A percentile compares a stretch with the other conserved stretches of the same genome.
phyloP scores from a whole-genome alignment of 2,797 vertebrate species.

The Lacerta viridis region DNA sequence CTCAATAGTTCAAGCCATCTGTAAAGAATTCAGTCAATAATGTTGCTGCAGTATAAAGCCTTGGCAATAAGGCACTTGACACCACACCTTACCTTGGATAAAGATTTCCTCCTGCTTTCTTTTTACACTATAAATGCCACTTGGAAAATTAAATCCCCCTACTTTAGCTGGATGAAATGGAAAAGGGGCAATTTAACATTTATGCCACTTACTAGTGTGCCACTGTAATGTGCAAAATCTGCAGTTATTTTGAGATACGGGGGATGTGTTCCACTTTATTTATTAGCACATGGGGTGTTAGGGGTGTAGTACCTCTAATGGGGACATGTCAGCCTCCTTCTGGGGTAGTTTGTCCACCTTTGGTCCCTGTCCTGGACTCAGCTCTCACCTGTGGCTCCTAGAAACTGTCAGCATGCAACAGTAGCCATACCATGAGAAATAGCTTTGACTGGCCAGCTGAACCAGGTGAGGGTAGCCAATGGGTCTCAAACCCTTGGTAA shows the following conservation, averaged over 20 bases:
- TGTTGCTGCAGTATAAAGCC: constrained; percentile 35
- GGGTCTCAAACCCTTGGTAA: no score
- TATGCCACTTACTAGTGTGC: background rate
- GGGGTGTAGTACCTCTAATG: no score
- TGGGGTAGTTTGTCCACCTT: no score
- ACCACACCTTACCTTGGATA: constrained; percentile 12
- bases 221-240: rapidly evolving
- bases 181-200: background rate
- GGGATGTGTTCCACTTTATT: background rate
- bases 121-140: background rate
- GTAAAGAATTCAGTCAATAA: constrained; percentile 22
- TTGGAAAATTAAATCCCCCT: background rate
- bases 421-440: no score
- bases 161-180: no score
- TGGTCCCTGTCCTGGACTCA: no score
- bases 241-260: background rate
- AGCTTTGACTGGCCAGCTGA: no score
- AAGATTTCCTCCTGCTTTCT: background rate
- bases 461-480: no score
- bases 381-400: no score
- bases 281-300: no score
- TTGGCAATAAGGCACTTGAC: constrained; percentile 33
- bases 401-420: no score
- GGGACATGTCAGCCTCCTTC: no score
- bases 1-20: constrained; percentile 46